Conservation (phyloP, 2,113 vertebrate genomes). For the Pomatostomus ruficeps region DNA sequence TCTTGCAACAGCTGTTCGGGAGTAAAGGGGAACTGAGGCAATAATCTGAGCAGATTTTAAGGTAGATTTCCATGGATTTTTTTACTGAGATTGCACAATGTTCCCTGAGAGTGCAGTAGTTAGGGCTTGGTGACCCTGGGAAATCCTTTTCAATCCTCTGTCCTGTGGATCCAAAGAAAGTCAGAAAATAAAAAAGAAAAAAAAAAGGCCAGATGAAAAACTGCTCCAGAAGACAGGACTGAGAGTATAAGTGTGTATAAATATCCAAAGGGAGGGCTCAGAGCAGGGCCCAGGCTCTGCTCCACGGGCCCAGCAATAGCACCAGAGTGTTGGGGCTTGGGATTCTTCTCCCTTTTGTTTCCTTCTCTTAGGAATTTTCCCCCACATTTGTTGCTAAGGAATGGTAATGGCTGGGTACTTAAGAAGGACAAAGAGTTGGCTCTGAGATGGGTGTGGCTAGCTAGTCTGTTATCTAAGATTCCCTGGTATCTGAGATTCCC, state of each 20-base stretch:
- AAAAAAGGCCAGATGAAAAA: fast-evolving
- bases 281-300: not conserved
- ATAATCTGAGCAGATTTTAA: not conserved
- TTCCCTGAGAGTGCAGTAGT: not conserved
- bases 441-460: too few relatives aligned
- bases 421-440: too few relatives aligned
- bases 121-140: not conserved
- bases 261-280: not conserved
- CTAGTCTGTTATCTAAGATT: too few relatives aligned
- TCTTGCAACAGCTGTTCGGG: not conserved
- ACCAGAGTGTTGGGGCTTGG: too few relatives aligned
- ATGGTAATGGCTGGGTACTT: too few relatives aligned
- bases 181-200: too few relatives aligned
- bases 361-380: too few relatives aligned
- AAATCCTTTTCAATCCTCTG: not conserved
- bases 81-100: not conserved
- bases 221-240: not conserved
- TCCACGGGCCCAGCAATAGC: not conserved
- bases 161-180: not conserved
- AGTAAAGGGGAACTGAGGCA: not conserved
- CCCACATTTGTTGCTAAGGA: too few relatives aligned
- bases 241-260: not conserved
- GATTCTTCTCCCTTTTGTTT: too few relatives aligned
- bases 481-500: too few relatives aligned
- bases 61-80: not conserved